phyloP scores from a whole-genome alignment of 2,888 invertebrate genomes.

The Spodoptera picta region DNA sequence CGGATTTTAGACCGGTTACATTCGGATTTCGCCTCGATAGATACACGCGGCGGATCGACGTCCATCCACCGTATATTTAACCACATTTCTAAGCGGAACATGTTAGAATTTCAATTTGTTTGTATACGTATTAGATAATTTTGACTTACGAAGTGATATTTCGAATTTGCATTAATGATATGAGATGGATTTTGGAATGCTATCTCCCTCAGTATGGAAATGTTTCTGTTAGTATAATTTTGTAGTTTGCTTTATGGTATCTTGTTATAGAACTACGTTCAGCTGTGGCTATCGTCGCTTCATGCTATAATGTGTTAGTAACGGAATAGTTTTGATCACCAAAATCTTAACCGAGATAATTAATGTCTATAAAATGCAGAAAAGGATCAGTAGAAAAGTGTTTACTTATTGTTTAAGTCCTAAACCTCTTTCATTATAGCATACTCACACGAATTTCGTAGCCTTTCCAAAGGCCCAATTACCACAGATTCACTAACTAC shows the following conservation, averaged over 20 bases:
- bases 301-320: slow-evolving; percentile 7
- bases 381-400: no score
- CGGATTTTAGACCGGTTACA: slow-evolving; percentile 66
- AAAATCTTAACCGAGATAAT: no score
- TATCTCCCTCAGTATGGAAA: slow-evolving; percentile 10
- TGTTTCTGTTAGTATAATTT: slow-evolving; percentile 34
- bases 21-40: slow-evolving; percentile 72
- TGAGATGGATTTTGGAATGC: slow-evolving; percentile 16
- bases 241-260: slow-evolving; percentile 12
- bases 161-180: slow-evolving; percentile 40
- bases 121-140: slow-evolving; percentile 46
- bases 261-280: slow-evolving; percentile 12
- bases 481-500: no score
- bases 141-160: slow-evolving; percentile 31
- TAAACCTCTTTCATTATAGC: no score
- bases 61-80: slow-evolving; percentile 62
- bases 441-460: no score
- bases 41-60: slow-evolving; percentile 63
- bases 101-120: slow-evolving; percentile 59
- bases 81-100: slow-evolving; percentile 60
- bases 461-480: no score
- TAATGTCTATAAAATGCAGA: no score
- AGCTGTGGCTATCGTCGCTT: not conserved
- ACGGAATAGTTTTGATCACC: slow-evolving; percentile 7
- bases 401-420: no score